Conservation (phyloP, 1,140 invertebrate species). For the Triops cancriformis region DNA sequence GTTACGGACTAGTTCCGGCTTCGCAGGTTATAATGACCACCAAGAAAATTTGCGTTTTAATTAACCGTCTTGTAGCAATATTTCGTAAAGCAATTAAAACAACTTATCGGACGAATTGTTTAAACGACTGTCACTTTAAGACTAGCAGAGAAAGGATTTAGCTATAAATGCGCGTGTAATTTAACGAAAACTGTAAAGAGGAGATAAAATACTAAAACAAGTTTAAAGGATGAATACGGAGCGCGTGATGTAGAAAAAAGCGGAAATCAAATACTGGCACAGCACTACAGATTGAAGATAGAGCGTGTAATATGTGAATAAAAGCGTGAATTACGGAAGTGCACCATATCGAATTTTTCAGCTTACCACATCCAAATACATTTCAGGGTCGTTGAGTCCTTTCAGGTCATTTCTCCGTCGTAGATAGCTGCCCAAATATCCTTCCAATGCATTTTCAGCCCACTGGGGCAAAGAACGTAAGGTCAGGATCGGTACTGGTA, state of each 20-base stretch:
- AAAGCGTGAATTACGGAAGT: neutral
- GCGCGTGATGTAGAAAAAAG: too few species aligned
- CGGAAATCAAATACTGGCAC: neutral
- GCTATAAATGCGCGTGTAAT: too few species aligned
- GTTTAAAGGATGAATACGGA: too few species aligned
- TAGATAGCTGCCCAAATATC: neutral
- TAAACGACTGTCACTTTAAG: too few species aligned
- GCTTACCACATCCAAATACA: neutral
- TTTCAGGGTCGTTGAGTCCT: neutral
- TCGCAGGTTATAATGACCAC: neutral
- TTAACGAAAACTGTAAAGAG: too few species aligned
- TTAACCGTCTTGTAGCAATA: neutral
- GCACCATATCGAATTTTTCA: neutral
- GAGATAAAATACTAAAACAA: too few species aligned
- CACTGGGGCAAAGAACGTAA: neutral
- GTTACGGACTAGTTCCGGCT: neutral
- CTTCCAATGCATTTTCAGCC: neutral
- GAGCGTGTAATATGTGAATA: neutral
- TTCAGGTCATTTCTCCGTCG: neutral
- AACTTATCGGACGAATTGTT: too few species aligned
- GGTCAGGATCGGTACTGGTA: neutral
- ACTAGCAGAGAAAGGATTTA: too few species aligned
- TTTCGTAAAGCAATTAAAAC: neutral
- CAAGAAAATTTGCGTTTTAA: neutral
- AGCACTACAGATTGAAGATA: neutral